These are phyloP conservation scores for Zapus hudsonius DNA, from an alignment of 2,113 vertebrate species.

Conservation along the genomic window DNA sequence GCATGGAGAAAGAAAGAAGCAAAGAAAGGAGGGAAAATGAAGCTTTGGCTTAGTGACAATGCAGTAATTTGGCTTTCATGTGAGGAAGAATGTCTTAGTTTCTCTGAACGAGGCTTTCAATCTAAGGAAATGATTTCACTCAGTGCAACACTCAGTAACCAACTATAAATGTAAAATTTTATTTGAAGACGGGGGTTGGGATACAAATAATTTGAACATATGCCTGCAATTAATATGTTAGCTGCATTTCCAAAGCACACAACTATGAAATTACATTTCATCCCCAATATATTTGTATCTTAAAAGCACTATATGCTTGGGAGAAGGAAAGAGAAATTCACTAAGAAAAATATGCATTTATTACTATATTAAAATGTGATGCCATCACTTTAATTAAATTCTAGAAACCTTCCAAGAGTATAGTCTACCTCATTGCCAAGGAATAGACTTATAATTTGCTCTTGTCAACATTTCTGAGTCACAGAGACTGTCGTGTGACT, in stretches of 20 bases:
- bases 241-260: slow-evolving; percentile 84
- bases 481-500: slow-evolving; percentile 60
- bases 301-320: slow-evolving; percentile 85
- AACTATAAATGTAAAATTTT: slow-evolving; percentile 84
- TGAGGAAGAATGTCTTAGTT: slow-evolving; percentile 63
- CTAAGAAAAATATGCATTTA: slow-evolving; percentile 30
- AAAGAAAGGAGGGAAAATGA: slow-evolving; percentile 24
- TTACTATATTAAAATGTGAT: slow-evolving; percentile 24
- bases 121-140: slow-evolving; percentile 83
- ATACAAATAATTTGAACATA: slow-evolving; percentile 84
- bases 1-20: not conserved
- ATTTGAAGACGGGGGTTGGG: slow-evolving; percentile 64
- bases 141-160: slow-evolving; percentile 74
- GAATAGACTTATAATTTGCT: slow-evolving; percentile 66
- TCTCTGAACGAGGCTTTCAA: slow-evolving; percentile 72
- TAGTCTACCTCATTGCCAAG: slow-evolving; percentile 45
- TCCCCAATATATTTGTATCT: slow-evolving; percentile 80
- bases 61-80: slow-evolving; percentile 68
- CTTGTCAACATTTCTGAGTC: slow-evolving; percentile 72
- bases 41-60: slow-evolving; percentile 58
- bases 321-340: slow-evolving; percentile 70
- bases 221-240: slow-evolving; percentile 87
- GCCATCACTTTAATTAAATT: slow-evolving; percentile 53
- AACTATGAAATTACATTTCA: slow-evolving; percentile 85
- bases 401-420: slow-evolving; percentile 51